phyloP scores from a whole-genome alignment of 2,888 invertebrate genomes.

The Lasioglossum oenotherae region DNA sequence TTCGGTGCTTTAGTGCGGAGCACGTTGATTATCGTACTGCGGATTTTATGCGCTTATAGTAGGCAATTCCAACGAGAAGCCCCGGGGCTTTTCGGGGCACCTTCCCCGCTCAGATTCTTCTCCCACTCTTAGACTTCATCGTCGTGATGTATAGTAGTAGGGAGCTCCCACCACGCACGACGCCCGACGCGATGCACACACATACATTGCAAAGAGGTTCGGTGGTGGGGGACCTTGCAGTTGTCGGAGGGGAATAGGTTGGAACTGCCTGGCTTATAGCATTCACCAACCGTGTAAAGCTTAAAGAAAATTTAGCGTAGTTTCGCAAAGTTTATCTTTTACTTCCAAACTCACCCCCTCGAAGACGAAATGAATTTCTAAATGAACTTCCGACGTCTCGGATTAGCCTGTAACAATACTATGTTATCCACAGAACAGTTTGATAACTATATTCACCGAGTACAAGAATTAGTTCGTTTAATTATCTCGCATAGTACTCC shows the following conservation, averaged over 20 bases:
- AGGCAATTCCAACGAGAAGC: too few species aligned
- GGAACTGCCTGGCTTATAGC: not conserved
- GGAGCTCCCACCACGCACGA: too few species aligned
- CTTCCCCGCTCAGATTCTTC: too few species aligned
- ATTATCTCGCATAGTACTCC: not conserved
- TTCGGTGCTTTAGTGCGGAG: not conserved
- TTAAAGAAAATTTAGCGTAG: conserved; percentile 2
- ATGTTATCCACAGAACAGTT: too few species aligned
- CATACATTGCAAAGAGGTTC: too few species aligned
- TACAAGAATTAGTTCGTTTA: not conserved
- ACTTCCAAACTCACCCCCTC: not conserved
- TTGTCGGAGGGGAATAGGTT: too few species aligned
- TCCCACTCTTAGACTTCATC: too few species aligned
- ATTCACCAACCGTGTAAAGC: not conserved
- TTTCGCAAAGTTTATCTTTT: not conserved
- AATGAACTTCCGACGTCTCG: too few species aligned
- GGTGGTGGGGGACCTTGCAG: too few species aligned
- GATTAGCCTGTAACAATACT: not conserved
- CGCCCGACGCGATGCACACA: too few species aligned
- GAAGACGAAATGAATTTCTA: not conserved
- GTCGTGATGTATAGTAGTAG: too few species aligned
- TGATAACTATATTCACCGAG: not conserved
- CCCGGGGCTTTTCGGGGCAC: too few species aligned
- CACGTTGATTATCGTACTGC: conserved; percentile 2
- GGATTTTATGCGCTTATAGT: not conserved